Base-by-base conservation (phyloP, 2,113 vertebrate genomes). In the Phoxinus phoxinus region DNA sequence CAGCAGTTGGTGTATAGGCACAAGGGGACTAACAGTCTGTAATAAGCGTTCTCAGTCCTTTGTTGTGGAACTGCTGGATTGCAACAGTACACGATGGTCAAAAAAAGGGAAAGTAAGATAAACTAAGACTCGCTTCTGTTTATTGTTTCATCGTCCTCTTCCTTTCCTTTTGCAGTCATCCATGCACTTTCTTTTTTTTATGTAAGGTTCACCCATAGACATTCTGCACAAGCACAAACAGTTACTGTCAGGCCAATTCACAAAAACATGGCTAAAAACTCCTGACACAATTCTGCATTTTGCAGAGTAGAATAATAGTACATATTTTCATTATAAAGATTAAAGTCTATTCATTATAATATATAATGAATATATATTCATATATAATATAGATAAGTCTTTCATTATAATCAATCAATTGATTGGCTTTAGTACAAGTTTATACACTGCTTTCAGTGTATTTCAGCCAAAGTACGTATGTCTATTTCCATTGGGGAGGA, bases 51-150 rank as follows among this genome's bases (percentile, higher is more conserved):
- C 19, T 51, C n/a, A n/a, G 13, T 65, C 56, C 9, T 21, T 76
- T 76, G 21, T 85, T 85, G 84, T 69, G 67, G 78, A 73, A 61
- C 56, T 75, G 8, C 25, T 21, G 85, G 53, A 27, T 48, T 65
- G 61, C 41, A 76, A 37, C 56, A 84, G 84, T 5, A 12, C 10
- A 44, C 12, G 4, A 19, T 78, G 75, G 63, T 51, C 30, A 27
- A 56, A 35, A 46, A 25, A 21, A 79, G 25, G 48, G 48, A 83
- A 67, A 37, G 51, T 84, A 17, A 15, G 44, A 65, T 53, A 65
- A 73, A 44, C 23, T 53, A 74, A 51, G 27, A 76, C n/a, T 71
- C 35, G 6, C 74, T 56, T n/a, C 35, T 87, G 35, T 69, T 75
- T 79, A 78, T 87, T 46, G 63, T 79, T 76, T 59, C 23, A 82